Percentiles rank a stretch among this genome's conserved stretches.
These are phyloP conservation scores for Mormyrus iriodes DNA, from an alignment of 2,113 vertebrate genomes.

Conservation along the genomic window DNA sequence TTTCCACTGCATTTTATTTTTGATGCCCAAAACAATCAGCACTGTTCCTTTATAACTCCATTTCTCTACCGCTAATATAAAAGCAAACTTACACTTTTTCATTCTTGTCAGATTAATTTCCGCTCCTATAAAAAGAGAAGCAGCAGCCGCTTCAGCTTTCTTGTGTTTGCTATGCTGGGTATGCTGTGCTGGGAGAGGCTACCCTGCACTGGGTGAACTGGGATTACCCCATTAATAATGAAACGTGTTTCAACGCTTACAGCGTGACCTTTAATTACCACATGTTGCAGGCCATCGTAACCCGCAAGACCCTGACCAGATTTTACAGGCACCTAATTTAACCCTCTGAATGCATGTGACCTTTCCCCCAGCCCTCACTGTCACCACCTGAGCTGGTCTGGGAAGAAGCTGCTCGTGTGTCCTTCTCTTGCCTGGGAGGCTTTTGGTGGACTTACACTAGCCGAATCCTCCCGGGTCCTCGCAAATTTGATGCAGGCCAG, in stretches of 20 bases:
- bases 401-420: conserved; percentile 46
- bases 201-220: conserved; percentile 13
- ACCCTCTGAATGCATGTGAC: conserved; percentile 68
- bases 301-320: conserved; percentile 50
- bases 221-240: conserved; percentile 19
- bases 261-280: conserved; percentile 46
- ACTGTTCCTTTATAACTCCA: neutral
- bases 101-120: neutral
- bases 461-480: neutral
- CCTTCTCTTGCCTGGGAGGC: conserved; percentile 42
- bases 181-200: conserved; percentile 8
- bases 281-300: conserved; percentile 44
- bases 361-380: conserved; percentile 61
- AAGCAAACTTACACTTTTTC: neutral
- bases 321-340: conserved; percentile 66
- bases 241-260: conserved; percentile 12
- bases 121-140: neutral
- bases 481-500: neutral
- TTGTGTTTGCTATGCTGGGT: neutral
- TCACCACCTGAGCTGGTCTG: conserved; percentile 65
- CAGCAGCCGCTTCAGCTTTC: neutral
- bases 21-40: neutral
- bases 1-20: neutral
- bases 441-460: neutral
- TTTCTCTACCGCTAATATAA: neutral